Evolutionary conservation across 92 coral and sea anemone species (phyloP), one percentile per base, ranked within the genome.

Genomic region (Paramuricea clavata): DNA sequence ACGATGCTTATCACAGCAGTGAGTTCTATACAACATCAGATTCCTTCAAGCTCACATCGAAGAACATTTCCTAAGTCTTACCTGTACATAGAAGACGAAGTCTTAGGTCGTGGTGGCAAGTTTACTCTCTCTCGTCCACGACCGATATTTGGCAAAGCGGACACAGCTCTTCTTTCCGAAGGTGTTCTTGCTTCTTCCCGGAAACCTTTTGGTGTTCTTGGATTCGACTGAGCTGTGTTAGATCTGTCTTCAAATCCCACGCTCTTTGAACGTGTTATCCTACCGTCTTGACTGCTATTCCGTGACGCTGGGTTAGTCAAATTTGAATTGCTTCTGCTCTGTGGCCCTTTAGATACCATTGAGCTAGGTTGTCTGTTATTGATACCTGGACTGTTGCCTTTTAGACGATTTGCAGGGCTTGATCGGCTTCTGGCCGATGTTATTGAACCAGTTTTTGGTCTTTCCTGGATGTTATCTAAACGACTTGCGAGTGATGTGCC

Each of bases 121-220:
- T 19, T 33, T 23, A 76, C 82, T 52, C 28, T 76, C 50, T 49
- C 65, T 25, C 60, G 4, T 11, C 69, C 33, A 36, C 44, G 82
- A 54, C 82, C 82, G 59, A 76, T 33, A 21, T 32, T 54, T 76
- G 82, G 82, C 19, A 76, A 76, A 0, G 82, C 82, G 49, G 82
- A 76, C 26, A 32, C 82, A 19, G 68, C 82, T 76, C 82, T 76
- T 54, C 68, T 28, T 22, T 76, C 43, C 17, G 62, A 5, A 21
- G 42, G 42, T 8, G 54, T 8, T 47, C 54, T 25, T 61, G n/a
- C n/a, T n/a, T 27, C 31, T 61, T 30, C 12, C 35, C 31, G 30
- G 17, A 27, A 23, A 12, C 12, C n/a, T 2, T 23, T 27, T 25
- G 41, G n/a, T 15, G 74, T 67, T 19, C 11, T 61, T 12, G 41